phyloP scores from a whole-genome alignment of 2,113 vertebrate genomes.

The Anas platyrhynchos region DNA sequence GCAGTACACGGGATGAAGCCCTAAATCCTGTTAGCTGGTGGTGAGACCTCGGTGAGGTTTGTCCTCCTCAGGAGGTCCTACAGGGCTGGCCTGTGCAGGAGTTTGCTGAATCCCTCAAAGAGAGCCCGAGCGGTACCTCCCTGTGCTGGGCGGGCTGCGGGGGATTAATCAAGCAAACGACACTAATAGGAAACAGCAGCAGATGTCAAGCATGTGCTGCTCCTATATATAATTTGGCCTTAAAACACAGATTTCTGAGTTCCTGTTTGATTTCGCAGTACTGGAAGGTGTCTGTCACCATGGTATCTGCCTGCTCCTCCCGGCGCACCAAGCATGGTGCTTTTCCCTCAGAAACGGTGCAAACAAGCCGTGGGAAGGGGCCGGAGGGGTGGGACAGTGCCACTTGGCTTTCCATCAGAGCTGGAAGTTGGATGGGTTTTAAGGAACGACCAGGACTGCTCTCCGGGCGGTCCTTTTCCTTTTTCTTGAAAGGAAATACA shows the following conservation, averaged over 20 bases:
- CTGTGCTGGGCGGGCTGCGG: background rate
- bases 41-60: background rate
- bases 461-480: background rate
- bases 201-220: background rate
- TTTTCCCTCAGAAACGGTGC: background rate
- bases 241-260: background rate
- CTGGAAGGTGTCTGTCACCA: constrained; percentile 39
- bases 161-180: background rate
- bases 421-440: background rate
- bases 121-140: background rate
- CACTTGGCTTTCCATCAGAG: no score
- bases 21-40: background rate
- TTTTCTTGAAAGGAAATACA: background rate
- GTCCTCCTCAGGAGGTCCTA: background rate
- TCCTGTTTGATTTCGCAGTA: background rate
- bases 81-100: background rate
- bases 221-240: constrained; percentile 4
- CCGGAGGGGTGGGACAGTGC: background rate
- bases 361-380: background rate
- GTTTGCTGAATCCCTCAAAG: background rate
- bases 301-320: background rate
- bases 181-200: background rate
- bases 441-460: background rate
- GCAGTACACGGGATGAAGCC: no score
- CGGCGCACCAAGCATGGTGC: background rate